Percentiles rank a stretch among this genome's conserved stretches.
These are phyloP conservation scores for Rallus crepitans DNA, from an alignment of 2,797 vertebrate species.

Conservation along the genomic window DNA sequence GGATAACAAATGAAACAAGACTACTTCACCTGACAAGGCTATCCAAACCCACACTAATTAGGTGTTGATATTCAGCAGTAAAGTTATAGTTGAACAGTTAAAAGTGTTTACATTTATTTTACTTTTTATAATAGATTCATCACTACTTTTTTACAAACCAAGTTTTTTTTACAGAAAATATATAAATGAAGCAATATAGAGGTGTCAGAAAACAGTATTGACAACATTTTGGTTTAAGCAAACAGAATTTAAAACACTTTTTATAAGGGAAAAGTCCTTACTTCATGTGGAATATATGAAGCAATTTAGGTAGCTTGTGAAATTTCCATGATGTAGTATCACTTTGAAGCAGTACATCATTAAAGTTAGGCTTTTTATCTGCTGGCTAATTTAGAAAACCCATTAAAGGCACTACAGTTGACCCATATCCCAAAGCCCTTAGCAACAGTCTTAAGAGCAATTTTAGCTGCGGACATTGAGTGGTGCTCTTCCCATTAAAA, in stretches of 20 bases:
- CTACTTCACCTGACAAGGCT: neutral
- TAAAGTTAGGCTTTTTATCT: neutral
- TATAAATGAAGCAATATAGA: neutral
- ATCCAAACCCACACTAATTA: neutral
- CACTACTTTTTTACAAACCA: neutral
- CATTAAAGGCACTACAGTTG: neutral
- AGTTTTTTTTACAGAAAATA: neutral
- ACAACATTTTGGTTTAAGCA: neutral
- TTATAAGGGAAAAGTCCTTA: neutral
- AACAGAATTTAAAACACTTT: neutral
- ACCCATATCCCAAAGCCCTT: neutral
- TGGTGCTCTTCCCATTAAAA: constrained; percentile 55
- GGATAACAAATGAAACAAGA: neutral
- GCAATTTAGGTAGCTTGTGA: neutral
- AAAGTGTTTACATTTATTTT: neutral
- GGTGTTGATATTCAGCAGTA: neutral
- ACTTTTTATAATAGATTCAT: neutral
- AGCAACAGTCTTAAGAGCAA: neutral
- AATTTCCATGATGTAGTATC: neutral
- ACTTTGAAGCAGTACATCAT: neutral
- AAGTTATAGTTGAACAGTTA: neutral
- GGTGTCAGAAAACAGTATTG: neutral
- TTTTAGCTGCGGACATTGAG: constrained; percentile 21
- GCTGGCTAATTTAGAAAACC: neutral
- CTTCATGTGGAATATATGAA: neutral